Conservation (phyloP, 2,888 invertebrate genomes). For the Dynastes hyllus region DNA sequence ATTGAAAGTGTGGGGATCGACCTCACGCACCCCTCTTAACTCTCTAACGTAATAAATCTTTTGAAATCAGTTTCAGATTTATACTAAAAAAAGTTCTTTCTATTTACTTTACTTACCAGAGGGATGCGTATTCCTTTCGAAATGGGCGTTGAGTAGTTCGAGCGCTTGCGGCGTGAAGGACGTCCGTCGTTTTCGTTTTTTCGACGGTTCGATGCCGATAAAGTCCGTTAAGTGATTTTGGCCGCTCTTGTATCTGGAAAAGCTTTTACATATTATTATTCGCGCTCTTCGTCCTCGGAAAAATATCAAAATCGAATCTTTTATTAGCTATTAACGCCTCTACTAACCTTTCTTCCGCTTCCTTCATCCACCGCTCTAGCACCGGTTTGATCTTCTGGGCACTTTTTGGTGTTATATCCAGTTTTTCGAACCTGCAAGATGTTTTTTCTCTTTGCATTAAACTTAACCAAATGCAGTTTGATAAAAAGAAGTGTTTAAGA, state of each 20-base stretch:
- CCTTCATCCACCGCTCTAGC: conserved; percentile 98
- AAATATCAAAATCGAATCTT: too few species aligned
- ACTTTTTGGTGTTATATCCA: conserved; percentile 99
- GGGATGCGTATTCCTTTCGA: conserved; percentile 97
- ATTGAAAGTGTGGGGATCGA: too few species aligned
- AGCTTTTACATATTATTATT: conserved; percentile 63
- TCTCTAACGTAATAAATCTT: too few species aligned
- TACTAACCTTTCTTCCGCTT: conserved; percentile 95
- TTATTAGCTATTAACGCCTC: background rate
- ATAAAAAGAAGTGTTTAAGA: too few species aligned
- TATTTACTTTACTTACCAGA: conserved; percentile 80
- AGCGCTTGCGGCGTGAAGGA: conserved; percentile 98
- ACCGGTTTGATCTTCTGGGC: conserved; percentile 99
- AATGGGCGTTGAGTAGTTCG: conserved; percentile 95
- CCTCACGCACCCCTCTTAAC: too few species aligned
- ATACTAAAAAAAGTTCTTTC: too few species aligned
- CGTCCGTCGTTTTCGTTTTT: conserved; percentile 96
- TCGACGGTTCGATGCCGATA: conserved; percentile 96
- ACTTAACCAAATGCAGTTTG: too few species aligned
- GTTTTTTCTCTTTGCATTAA: background rate
- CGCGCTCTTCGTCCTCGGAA: conserved; percentile 47
- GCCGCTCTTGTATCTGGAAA: conserved; percentile 89
- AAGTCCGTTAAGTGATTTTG: conserved; percentile 96
- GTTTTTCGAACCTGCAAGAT: conserved; percentile 92
- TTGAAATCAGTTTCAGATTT: too few species aligned